Evolutionary conservation across 2,797 vertebrate genomes (phyloP).

Genomic region (Leptodactylus fallax): DNA sequence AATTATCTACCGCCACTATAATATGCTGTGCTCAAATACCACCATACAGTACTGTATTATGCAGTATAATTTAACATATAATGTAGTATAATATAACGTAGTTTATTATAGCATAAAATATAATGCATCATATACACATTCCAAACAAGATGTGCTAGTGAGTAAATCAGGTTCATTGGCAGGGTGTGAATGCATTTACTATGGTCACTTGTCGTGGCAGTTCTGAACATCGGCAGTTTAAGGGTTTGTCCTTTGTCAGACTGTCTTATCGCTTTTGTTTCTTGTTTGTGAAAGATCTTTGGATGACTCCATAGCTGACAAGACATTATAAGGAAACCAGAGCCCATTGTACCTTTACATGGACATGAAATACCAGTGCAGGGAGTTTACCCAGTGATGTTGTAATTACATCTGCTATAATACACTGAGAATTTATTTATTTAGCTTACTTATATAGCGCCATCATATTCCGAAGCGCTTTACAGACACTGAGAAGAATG

Average conservation of each 20-base stretch:
- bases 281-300: neutral
- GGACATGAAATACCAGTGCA: constrained; percentile 10
- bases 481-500: too few species aligned
- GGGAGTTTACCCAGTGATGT: neutral
- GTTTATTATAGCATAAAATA: neutral
- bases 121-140: neutral
- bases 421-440: too few species aligned
- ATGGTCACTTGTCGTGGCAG: neutral
- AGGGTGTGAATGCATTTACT: neutral
- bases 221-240: neutral
- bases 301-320: neutral
- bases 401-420: neutral
- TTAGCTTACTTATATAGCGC: too few species aligned
- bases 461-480: too few species aligned
- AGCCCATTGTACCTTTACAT: neutral
- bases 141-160: neutral
- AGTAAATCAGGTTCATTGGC: neutral
- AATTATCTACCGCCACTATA: neutral
- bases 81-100: neutral
- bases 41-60: neutral
- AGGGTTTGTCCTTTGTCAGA: neutral
- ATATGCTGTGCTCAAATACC: neutral
- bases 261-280: neutral
- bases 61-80: neutral
- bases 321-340: neutral